Base-by-base conservation (phyloP, 2,888 invertebrate species). In the Alloplasta piceator region DNA sequence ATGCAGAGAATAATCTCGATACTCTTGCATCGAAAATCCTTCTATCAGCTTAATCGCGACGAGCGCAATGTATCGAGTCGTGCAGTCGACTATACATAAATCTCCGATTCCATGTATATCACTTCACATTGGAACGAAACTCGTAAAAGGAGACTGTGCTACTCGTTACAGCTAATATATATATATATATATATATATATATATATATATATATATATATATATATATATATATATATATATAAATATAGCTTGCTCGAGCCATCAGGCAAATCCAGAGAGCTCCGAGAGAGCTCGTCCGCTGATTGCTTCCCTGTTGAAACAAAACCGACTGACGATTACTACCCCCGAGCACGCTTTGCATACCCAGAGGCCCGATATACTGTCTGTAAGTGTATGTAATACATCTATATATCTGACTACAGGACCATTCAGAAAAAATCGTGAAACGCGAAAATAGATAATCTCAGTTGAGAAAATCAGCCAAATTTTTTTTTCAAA, bases 291-390 rank as follows among this genome's bases (percentile, higher is more conserved):
- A 55, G 73, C 55, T 64, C 55, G 39, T 16, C 63, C 55, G 63
- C 76, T 76, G 80, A 80, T 80, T 80, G 80, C 80, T 80, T 80
- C 60, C 67, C 66, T 61, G 76, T 72, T 80, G 76, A 68, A 80
- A 80, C 72, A 80, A 72, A 80, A 76, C 80, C 76, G 39, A 43
- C 55, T 60, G 66, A 71, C 76, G 80, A 76, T 80, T 80, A 80
- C 76, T 80, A 80, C 80, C 80, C 76, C 46, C 72, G 76, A 80
- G 80, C 76, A 71, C 76, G 80, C 71, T 76, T 72, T 72, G 46
- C 71, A 76, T 67, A 38, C 64, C 75, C 71, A 58, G 58, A 58
- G 50, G 60, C 48, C 46, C 66, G 58, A 26, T 60, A 46, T 48
- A 48, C 10, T 48, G 39, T 52, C 52, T 56, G 56, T 52, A 60